Percentiles rank a stretch among this genome's conserved stretches.
These are phyloP conservation scores for Gallirallus australis DNA, from an alignment of 2,797 vertebrate genomes.

Conservation along the genomic window DNA sequence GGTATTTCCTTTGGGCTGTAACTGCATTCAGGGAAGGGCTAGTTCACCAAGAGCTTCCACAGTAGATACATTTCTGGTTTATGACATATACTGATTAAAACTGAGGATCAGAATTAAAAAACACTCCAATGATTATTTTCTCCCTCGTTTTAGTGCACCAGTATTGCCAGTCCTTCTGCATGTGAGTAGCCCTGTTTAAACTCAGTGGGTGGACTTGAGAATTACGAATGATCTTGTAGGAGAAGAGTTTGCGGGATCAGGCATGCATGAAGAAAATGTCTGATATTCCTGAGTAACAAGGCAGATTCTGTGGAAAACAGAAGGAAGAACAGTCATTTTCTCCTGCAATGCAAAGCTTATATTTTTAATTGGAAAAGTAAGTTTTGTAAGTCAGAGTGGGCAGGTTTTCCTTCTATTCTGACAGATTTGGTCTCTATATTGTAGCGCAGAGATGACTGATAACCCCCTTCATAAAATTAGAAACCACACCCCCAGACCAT, in stretches of 20 bases:
- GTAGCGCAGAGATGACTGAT: slow-evolving; percentile 64
- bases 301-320: slow-evolving; percentile 4
- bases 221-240: slow-evolving; percentile 39
- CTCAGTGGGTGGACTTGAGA: slow-evolving; percentile 47
- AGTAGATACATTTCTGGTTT: neutral
- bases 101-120: neutral
- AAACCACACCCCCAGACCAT: slow-evolving; percentile 75
- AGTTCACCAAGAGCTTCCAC: neutral
- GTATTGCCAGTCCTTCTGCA: slow-evolving; percentile 1
- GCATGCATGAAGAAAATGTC: slow-evolving; percentile 46
- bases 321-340: slow-evolving; percentile 27
- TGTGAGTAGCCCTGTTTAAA: slow-evolving; percentile 56
- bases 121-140: neutral
- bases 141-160: neutral
- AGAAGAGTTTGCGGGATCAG: slow-evolving; percentile 56
- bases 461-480: slow-evolving; percentile 75
- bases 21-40: neutral
- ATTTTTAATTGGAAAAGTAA: slow-evolving; percentile 60
- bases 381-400: slow-evolving; percentile 60
- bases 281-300: slow-evolving; percentile 37
- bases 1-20: neutral
- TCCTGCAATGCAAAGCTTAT: slow-evolving; percentile 9
- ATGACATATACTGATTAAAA: neutral
- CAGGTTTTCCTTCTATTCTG: slow-evolving; percentile 65
- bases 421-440: slow-evolving; percentile 71